Percentiles rank a stretch among this genome's conserved stretches.
Conservation (phyloP, 2,797 vertebrate genomes). For the Phoebastria nigripes region DNA sequence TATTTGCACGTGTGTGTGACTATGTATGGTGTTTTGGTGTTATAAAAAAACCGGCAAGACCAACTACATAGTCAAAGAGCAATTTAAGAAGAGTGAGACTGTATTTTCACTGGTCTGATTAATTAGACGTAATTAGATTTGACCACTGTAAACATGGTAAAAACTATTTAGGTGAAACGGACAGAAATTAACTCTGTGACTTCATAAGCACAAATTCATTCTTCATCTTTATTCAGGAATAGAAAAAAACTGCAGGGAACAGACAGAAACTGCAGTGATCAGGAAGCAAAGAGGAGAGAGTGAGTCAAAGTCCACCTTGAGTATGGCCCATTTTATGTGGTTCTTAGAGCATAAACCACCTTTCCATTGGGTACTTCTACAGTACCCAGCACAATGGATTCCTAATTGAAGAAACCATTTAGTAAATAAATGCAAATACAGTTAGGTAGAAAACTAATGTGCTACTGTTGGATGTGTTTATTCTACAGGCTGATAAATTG, state of each 20-base stretch:
- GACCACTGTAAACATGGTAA: background rate
- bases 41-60: background rate
- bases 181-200: background rate
- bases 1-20: background rate
- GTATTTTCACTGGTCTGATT: background rate
- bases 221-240: background rate
- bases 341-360: background rate
- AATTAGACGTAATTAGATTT: background rate
- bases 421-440: background rate
- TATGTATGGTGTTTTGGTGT: background rate
- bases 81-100: background rate
- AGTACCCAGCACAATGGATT: background rate
- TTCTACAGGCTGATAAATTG: background rate
- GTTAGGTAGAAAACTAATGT: background rate
- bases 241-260: background rate
- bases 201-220: background rate
- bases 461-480: background rate
- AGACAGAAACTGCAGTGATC: background rate
- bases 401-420: background rate
- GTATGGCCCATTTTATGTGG: accelerated
- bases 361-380: background rate
- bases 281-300: background rate
- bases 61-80: background rate
- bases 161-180: background rate
- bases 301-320: background rate